phyloP scores from a whole-genome alignment of 1,140 invertebrate genomes.

The Pseudomyrmex cubaensis region DNA sequence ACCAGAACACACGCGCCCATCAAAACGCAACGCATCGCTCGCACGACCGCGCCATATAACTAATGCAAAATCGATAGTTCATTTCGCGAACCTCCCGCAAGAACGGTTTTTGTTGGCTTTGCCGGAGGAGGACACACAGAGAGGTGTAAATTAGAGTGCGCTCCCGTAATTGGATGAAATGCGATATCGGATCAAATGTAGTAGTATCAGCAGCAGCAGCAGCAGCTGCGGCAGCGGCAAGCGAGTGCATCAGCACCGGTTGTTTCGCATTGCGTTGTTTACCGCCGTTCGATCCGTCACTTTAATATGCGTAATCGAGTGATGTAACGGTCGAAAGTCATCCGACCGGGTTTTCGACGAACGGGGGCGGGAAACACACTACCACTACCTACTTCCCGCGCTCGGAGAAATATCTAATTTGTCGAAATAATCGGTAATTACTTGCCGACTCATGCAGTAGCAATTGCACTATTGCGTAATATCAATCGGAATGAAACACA shows the following conservation, averaged over 20 bases:
- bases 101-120: slow-evolving; percentile 44
- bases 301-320: slow-evolving; percentile 60
- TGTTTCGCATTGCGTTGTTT: slow-evolving; percentile 39
- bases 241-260: neutral
- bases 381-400: neutral
- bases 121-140: slow-evolving; percentile 36
- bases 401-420: neutral
- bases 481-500: neutral
- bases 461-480: neutral
- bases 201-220: slow-evolving; percentile 47
- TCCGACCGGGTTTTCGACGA: slow-evolving; percentile 31
- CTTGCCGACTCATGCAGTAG: neutral
- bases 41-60: slow-evolving; percentile 48
- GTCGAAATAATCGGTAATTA: slow-evolving; percentile 5
- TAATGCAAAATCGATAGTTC: slow-evolving; percentile 67
- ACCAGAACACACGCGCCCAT: slow-evolving; percentile 12
- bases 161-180: slow-evolving; percentile 56
- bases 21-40: slow-evolving; percentile 21
- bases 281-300: slow-evolving; percentile 55
- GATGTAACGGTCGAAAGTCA: slow-evolving; percentile 54
- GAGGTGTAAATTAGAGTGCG: slow-evolving; percentile 64
- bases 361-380: neutral
- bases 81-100: slow-evolving; percentile 45
- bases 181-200: slow-evolving; percentile 62
- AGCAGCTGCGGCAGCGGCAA: neutral